phyloP scores from a whole-genome alignment of 2,888 invertebrate species.

The Tenthredo amoena region DNA sequence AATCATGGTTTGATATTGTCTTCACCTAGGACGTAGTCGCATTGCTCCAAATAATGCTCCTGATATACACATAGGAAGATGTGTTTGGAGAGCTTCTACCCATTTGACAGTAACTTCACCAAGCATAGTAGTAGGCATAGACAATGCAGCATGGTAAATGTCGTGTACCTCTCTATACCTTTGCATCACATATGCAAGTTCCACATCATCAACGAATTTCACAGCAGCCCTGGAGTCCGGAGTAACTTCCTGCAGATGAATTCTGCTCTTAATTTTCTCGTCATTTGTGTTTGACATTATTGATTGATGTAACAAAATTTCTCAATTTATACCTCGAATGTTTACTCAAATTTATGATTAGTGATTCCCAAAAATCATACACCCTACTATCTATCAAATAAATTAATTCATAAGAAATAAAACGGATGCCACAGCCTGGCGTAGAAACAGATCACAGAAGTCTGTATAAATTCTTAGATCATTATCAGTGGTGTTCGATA shows the following conservation, averaged over 20 bases:
- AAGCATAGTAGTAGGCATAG: conserved; percentile 97
- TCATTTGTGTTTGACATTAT: background rate
- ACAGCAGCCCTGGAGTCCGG: conserved; percentile 95
- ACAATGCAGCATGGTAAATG: conserved; percentile 93
- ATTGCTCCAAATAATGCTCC: conserved; percentile 96
- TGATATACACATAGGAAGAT: conserved; percentile 96
- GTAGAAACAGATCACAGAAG: background rate
- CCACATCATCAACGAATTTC: conserved; percentile 93
- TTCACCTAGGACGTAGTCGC: conserved; percentile 89
- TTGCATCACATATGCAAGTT: conserved; percentile 97
- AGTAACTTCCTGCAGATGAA: conserved; percentile 85
- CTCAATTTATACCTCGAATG: background rate
- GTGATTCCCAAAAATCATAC: background rate
- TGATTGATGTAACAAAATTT: background rate
- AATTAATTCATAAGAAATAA: background rate
- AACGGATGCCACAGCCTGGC: background rate
- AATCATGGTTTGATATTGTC: conserved; percentile 43
- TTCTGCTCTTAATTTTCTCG: background rate
- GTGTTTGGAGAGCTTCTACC: conserved; percentile 97
- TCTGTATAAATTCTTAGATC: background rate
- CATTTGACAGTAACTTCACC: conserved; percentile 97
- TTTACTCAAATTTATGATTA: background rate
- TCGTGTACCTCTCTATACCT: conserved; percentile 98
- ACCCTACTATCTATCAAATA: no score
- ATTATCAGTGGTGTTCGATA: background rate